phyloP scores from a whole-genome alignment of 2,888 invertebrate genomes.

The Limnephilus marmoratus region DNA sequence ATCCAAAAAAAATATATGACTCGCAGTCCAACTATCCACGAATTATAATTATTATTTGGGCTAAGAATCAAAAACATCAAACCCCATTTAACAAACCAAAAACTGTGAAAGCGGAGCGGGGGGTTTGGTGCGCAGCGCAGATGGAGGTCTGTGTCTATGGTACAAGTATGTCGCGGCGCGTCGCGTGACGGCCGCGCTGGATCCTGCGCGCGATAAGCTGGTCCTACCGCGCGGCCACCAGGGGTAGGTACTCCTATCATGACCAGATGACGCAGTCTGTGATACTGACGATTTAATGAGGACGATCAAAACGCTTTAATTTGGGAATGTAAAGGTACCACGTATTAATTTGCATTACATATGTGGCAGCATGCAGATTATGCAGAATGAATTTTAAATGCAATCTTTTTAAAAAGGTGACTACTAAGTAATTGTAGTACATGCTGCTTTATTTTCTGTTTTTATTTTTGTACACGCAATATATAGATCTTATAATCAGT shows the following conservation, averaged over 20 bases:
- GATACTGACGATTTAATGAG: conserved; percentile 33
- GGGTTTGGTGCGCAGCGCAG: conserved; percentile 17
- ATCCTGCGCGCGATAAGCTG: conserved; percentile 44
- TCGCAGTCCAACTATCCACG: not conserved
- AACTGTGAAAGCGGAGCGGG: not conserved
- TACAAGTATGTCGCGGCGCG: not conserved
- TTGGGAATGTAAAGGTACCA: no score
- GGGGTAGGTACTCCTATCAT: not conserved
- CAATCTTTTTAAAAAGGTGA: no score
- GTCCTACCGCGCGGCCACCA: not conserved
- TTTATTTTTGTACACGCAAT: no score
- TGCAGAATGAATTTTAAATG: no score
- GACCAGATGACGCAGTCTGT: conserved; percentile 21
- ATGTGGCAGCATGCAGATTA: no score
- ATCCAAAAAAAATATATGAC: no score
- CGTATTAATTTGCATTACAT: not conserved
- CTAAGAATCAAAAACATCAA: not conserved
- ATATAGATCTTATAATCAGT: no score
- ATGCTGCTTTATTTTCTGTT: no score
- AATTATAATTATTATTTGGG: not conserved
- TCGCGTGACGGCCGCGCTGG: conserved; percentile 42
- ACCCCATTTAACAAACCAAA: not conserved
- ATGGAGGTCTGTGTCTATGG: conserved; percentile 4
- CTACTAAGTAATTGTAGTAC: no score
- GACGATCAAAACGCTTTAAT: not conserved